A percentile compares a stretch with the other conserved stretches of the same genome.
Evolutionary conservation across 2,797 vertebrate genomes (phyloP).

Genomic region (Neoniphon sammara): DNA sequence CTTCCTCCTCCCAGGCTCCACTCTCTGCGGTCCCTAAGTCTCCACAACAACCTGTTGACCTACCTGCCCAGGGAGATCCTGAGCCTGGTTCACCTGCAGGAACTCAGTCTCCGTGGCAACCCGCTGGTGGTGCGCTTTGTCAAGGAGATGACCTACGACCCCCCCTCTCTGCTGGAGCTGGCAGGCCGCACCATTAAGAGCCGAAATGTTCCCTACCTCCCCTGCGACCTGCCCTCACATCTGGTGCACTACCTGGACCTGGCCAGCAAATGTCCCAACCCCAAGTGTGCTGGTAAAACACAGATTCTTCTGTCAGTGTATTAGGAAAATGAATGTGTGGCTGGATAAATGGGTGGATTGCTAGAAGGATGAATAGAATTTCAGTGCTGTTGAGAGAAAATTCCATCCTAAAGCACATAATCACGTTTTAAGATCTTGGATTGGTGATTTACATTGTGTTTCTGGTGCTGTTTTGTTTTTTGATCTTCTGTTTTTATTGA

Average conservation of each 20-base stretch:
- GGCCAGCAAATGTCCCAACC: constrained; percentile 98
- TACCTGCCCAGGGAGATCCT: constrained; percentile 98
- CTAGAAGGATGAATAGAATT: no score
- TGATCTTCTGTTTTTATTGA: no score
- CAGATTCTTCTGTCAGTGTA: not conserved
- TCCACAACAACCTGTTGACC: constrained; percentile 97
- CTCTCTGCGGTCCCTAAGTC: constrained; percentile 94
- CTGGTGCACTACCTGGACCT: constrained; percentile 90
- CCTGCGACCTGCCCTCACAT: constrained; percentile 88
- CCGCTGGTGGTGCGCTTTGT: constrained; percentile 97
- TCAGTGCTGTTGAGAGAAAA: no score
- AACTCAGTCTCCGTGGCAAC: constrained; percentile 97
- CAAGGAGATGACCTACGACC: constrained; percentile 95
- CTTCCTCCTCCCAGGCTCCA: constrained; percentile 83
- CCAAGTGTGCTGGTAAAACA: constrained; percentile 93
- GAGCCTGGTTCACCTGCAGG: constrained; percentile 92
- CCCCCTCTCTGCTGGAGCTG: constrained; percentile 94
- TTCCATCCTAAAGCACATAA: no score
- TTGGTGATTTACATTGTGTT: no score
- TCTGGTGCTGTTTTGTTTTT: no score
- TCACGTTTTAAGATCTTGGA: no score
- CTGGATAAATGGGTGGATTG: not conserved
- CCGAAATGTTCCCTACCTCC: constrained; percentile 87
- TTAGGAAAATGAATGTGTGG: not conserved
- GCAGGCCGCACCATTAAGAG: constrained; percentile 93